Evolutionary conservation across 92 coral and sea anemone genomes (phyloP).

Genomic region (Pocillopora grandis): DNA sequence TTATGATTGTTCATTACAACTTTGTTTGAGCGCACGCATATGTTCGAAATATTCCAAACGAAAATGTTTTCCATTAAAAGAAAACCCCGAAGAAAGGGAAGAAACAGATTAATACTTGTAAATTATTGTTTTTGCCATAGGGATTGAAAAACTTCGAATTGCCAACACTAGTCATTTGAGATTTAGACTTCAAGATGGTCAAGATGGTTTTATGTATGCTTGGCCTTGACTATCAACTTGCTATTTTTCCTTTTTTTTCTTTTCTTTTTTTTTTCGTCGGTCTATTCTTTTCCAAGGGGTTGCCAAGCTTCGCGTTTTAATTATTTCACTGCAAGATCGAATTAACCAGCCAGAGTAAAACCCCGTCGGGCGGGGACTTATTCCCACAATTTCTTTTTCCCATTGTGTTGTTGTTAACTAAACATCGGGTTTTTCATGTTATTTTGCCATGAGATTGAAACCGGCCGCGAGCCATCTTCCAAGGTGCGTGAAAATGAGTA

Average conservation of each 20-base stretch:
- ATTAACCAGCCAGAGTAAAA: constrained; percentile 14
- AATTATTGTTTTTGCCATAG: background rate
- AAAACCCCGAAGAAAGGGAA: background rate
- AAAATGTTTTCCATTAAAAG: background rate
- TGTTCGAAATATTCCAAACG: background rate
- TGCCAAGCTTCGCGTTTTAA: background rate
- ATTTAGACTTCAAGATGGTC: constrained; percentile 1
- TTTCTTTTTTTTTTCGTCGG: background rate
- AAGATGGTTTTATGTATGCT: no score
- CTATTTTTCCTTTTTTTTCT: background rate
- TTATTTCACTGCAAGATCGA: constrained; percentile 15
- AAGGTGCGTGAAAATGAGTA: background rate
- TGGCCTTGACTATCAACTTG: no score
- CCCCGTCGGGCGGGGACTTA: constrained; percentile 24
- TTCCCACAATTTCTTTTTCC: background rate
- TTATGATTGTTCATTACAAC: background rate
- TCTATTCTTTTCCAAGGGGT: background rate
- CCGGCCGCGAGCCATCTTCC: background rate
- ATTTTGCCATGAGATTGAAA: background rate
- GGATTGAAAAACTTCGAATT: background rate
- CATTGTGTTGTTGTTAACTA: constrained; percentile 11
- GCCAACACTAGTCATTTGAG: background rate
- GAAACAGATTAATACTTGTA: background rate
- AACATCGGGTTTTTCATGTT: constrained; percentile 13
- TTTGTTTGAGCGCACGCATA: background rate